Base-by-base conservation (phyloP, 2,888 invertebrate genomes). In the Andrena marginata region DNA sequence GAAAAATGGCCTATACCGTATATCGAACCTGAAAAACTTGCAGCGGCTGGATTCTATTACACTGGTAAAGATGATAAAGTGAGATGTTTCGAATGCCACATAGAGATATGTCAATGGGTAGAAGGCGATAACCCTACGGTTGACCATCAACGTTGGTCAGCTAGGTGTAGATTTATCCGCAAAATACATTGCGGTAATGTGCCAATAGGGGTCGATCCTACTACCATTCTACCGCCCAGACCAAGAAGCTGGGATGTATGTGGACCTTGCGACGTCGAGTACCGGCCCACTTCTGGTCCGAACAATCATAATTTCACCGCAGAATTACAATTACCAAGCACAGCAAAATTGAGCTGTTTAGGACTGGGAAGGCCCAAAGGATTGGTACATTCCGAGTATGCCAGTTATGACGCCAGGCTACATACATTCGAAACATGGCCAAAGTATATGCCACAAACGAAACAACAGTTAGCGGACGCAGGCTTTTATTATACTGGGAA, bases 401-500 rank as follows among this genome's bases (percentile, higher is more conserved):
- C 96, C 10, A 96, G 97, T 13, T 95, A 96, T 80, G 96, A 97
- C 65, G 96, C 96, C 10, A 96, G 98, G 49, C 92, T 97, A 59
- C 95, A 95, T 79, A 96, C 97, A 23, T 98, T 97, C 92, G 95
- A 95, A 65, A 96, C 96, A 84, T 99, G 99, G 98, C 98, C 98
- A 0, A 96, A 96, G 74, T 96, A 96, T 69, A 96, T 98, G 94
- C 96, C 96, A 82, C 98, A 98, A 92, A 97, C 96, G 84, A 97
- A 98, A 0, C 96, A 96, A 80, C 96, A 97, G 76, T 95, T 99
- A 72, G 97, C 97, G 10, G 97, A 97, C 86, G 98, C 99, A 59
- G 99, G 99, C 51, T 99, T 99, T 94, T 99, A 97, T 93, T 99
- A 98, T 92, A 97, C 97, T 8, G 98, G 98, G 87, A 96, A 96